phyloP scores from a whole-genome alignment of 2,113 vertebrate species.

The Oenanthe oenanthe region DNA sequence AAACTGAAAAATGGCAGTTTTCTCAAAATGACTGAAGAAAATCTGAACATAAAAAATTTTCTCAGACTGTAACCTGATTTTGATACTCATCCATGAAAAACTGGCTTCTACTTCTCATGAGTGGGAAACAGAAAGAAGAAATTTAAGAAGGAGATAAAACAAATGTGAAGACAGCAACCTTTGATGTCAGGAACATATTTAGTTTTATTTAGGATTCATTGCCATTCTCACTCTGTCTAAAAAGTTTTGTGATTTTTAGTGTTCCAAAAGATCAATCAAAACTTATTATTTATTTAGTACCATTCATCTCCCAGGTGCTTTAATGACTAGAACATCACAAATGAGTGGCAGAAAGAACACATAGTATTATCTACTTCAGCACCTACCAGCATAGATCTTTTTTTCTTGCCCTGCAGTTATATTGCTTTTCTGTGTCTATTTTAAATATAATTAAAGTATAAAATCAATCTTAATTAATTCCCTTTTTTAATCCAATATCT shows the following conservation, averaged over 20 bases:
- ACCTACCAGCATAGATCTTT: not conserved
- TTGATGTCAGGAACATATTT: not conserved
- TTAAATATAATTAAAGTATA: not conserved
- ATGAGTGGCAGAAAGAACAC: not conserved
- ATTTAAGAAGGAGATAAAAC: not conserved
- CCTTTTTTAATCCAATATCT: not conserved
- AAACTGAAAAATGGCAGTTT: not conserved
- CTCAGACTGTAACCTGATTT: not conserved
- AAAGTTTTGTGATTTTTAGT: not conserved
- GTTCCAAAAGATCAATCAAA: not conserved
- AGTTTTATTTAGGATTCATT: not conserved
- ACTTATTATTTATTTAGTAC: constrained; percentile 32
- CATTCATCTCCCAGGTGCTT: not conserved
- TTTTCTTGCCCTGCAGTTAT: not conserved
- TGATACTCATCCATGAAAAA: not conserved
- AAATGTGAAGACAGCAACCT: not conserved
- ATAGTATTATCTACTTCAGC: not conserved
- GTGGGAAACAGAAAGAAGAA: not conserved
- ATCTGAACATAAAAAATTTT: not conserved
- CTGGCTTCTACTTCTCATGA: not conserved
- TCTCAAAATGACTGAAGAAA: not conserved
- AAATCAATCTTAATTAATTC: not conserved
- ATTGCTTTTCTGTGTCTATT: not conserved
- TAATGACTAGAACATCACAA: not conserved
- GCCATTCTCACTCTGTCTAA: not conserved